phyloP scores from a whole-genome alignment of 2,888 invertebrate species.

The Zaprionus lineosus region DNA sequence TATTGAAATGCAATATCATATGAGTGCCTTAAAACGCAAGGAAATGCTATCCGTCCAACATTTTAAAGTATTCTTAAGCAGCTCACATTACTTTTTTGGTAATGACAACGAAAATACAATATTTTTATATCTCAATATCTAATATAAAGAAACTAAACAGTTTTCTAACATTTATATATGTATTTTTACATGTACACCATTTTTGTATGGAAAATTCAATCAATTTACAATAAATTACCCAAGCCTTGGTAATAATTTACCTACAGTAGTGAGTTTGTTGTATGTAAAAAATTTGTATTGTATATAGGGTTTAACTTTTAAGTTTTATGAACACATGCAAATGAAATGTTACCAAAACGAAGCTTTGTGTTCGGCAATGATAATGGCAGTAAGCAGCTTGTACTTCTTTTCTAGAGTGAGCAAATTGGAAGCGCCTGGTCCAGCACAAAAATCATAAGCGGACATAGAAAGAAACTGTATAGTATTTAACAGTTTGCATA shows the following conservation, averaged over 20 bases:
- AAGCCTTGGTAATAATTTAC: too few species aligned
- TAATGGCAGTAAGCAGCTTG: slow-evolving; percentile 36
- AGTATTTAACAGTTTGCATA: slow-evolving; percentile 26
- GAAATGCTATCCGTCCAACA: slow-evolving; percentile 61
- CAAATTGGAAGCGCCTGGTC: slow-evolving; percentile 45
- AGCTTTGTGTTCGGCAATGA: slow-evolving; percentile 33
- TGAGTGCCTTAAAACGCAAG: slow-evolving; percentile 52
- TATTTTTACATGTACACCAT: slow-evolving; percentile 38
- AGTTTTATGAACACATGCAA: not conserved
- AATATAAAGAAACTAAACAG: slow-evolving; percentile 37
- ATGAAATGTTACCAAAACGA: not conserved
- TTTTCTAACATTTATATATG: slow-evolving; percentile 51
- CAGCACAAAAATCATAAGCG: slow-evolving; percentile 45
- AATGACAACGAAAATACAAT: too few species aligned
- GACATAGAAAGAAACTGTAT: slow-evolving; percentile 39
- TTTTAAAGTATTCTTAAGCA: slow-evolving; percentile 57
- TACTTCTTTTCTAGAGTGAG: slow-evolving; percentile 36
- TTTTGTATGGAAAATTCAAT: slow-evolving; percentile 28
- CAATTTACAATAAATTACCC: slow-evolving; percentile 22
- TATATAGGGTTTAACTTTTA: not conserved
- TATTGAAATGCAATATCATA: slow-evolving; percentile 16
- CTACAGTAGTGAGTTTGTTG: not conserved
- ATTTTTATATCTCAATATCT: too few species aligned
- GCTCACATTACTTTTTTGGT: slow-evolving; percentile 43
- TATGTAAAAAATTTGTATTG: not conserved